These are phyloP conservation scores for Shargacucullia verbasci DNA, from an alignment of 2,888 invertebrate genomes.

Conservation along the genomic window DNA sequence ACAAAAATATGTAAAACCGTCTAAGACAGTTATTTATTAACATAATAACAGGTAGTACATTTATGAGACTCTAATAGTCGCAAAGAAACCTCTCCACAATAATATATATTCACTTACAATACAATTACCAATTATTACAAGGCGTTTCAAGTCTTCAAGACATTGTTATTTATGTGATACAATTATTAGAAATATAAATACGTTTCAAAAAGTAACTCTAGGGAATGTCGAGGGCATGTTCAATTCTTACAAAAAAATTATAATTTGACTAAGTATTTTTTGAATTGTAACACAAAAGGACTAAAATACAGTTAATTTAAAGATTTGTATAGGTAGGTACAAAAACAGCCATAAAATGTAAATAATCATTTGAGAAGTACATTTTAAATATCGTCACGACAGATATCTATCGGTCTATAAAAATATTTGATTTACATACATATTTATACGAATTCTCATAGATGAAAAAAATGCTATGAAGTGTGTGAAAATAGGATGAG, in stretches of 20 bases:
- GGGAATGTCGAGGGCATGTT: constrained; percentile 38
- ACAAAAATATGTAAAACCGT: constrained; percentile 57
- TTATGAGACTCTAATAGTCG: constrained; percentile 33
- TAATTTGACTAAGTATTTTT: constrained; percentile 11
- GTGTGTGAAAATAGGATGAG: constrained; percentile 53
- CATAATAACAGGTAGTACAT: constrained; percentile 50
- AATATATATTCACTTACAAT: constrained; percentile 28
- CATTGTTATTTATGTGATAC: constrained; percentile 13
- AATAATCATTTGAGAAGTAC: constrained; percentile 16
- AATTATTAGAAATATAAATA: constrained; percentile 15
- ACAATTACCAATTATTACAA: constrained; percentile 10
- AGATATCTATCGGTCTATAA: constrained; percentile 6
- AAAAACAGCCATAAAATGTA: constrained; percentile 16
- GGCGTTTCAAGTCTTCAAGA: constrained; percentile 5
- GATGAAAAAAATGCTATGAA: no score
- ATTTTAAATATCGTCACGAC: constrained; percentile 4
- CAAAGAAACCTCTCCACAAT: constrained; percentile 33
- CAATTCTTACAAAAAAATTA: constrained; percentile 4
- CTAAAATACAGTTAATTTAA: constrained; percentile 22
- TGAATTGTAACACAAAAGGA: constrained; percentile 23
- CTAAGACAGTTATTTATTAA: constrained; percentile 47
- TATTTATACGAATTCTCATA: no score
- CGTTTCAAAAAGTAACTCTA: constrained; percentile 21
- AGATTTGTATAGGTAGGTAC: constrained; percentile 29
- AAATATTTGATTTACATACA: constrained; percentile 3